These are phyloP conservation scores for Urocynchramus pylzowi DNA, from an alignment of 2,113 vertebrate genomes.

Conservation along the genomic window DNA sequence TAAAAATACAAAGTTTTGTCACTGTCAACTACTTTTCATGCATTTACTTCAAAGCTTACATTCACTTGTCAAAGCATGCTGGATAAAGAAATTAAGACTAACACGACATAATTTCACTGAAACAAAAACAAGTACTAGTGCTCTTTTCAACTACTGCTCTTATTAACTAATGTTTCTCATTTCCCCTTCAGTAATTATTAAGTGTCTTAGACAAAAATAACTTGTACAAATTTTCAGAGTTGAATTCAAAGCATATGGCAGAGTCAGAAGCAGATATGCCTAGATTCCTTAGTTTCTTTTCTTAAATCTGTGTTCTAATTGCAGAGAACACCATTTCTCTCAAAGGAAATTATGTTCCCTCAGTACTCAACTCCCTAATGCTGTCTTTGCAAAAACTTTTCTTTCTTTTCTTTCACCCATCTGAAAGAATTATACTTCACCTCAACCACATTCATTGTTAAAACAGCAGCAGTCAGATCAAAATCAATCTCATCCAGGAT, in stretches of 20 bases:
- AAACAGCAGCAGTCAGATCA: neutral
- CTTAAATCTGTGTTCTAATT: neutral
- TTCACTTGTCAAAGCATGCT: neutral
- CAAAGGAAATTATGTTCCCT: neutral
- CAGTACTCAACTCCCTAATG: neutral
- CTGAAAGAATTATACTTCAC: neutral
- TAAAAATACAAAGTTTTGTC: neutral
- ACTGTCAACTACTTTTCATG: neutral
- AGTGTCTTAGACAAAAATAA: neutral
- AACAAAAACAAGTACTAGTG: neutral
- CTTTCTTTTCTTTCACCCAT: neutral
- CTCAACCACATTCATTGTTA: neutral
- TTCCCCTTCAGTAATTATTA: neutral
- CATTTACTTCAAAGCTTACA: neutral
- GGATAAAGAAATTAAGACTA: neutral
- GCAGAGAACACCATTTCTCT: neutral
- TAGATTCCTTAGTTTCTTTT: neutral
- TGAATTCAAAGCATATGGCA: neutral
- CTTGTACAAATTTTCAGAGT: neutral
- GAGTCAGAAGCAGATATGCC: neutral
- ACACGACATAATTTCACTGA: neutral
- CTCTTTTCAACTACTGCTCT: neutral
- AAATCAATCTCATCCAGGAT: neutral
- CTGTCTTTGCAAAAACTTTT: neutral
- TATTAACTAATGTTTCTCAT: neutral